Evolutionary conservation across 2,888 invertebrate genomes (phyloP).

Genomic region (Synanthedon formicaeformis): DNA sequence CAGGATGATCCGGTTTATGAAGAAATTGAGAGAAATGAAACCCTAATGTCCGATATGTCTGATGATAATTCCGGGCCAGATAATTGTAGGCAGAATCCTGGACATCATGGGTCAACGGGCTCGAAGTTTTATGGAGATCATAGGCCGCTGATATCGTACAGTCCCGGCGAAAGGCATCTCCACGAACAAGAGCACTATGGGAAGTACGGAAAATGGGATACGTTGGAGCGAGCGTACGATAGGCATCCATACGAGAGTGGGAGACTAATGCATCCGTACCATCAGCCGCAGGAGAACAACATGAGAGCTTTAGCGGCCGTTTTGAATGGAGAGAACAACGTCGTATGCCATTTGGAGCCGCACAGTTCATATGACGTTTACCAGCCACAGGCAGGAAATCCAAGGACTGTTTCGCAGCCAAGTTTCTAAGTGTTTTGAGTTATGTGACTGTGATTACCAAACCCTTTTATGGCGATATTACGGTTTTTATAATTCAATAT

Average conservation of each 20-base stretch:
- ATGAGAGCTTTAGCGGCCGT: constrained; percentile 80
- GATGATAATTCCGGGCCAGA: constrained; percentile 76
- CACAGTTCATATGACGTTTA: constrained; percentile 68
- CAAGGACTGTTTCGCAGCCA: constrained; percentile 63
- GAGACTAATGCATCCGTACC: constrained; percentile 64
- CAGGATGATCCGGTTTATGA: constrained; percentile 86
- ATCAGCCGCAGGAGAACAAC: constrained; percentile 67
- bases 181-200: constrained; percentile 61
- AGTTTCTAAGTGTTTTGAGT: constrained; percentile 40
- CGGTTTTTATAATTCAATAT: no score
- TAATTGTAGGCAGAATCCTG: constrained; percentile 76
- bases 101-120: constrained; percentile 61
- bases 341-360: constrained; percentile 87
- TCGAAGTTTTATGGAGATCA: constrained; percentile 85
- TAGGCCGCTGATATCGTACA: constrained; percentile 83
- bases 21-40: constrained; percentile 81
- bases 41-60: constrained; percentile 81
- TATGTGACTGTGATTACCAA: no score
- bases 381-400: constrained; percentile 54
- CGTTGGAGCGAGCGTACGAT: constrained; percentile 62
- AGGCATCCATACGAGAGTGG: constrained; percentile 60
- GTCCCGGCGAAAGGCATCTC: constrained; percentile 74
- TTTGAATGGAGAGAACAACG: constrained; percentile 85
- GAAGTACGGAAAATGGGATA: constrained; percentile 66
- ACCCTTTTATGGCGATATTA: no score